Percentiles rank a stretch among this genome's conserved stretches.
Evolutionary conservation across 1,140 invertebrate genomes (phyloP).

Genomic region (Sesamia nonagrioides): DNA sequence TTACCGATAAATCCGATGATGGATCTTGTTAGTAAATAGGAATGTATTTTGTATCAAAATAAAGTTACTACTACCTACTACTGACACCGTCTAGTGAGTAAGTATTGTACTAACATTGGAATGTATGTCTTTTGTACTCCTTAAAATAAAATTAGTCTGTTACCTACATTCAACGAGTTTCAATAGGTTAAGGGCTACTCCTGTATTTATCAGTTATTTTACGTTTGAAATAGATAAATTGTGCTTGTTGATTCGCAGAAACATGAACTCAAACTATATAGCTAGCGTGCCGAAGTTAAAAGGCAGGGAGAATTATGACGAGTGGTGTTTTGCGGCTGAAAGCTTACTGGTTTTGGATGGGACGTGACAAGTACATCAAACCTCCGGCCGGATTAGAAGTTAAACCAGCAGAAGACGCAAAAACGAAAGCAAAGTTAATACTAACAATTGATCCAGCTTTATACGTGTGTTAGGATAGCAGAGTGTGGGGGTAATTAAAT

Average conservation of each 20-base stretch:
- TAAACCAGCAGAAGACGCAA: neutral
- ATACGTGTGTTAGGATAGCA: too few species aligned
- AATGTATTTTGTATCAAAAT: too few species aligned
- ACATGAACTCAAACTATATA: neutral
- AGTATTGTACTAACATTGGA: too few species aligned
- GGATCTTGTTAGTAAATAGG: too few species aligned
- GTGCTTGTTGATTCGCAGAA: neutral
- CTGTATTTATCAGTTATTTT: neutral
- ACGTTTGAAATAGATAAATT: neutral
- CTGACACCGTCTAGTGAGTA: too few species aligned
- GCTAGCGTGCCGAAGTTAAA: neutral
- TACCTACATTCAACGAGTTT: neutral
- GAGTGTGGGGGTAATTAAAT: too few species aligned
- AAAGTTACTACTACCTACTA: too few species aligned
- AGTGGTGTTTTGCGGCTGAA: conserved; percentile 38
- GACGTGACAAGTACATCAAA: neutral
- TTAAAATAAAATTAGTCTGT: too few species aligned
- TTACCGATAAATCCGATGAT: too few species aligned
- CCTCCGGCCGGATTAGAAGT: neutral
- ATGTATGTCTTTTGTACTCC: too few species aligned
- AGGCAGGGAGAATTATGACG: neutral
- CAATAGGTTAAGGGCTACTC: neutral
- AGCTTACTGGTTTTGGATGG: neutral
- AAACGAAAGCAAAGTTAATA: neutral
- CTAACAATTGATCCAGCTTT: too few species aligned